Evolutionary conservation across 1,140 invertebrate genomes (phyloP), one percentile per base, ranked within the genome.

Genomic region (Pseudomyrmex gracilis): DNA sequence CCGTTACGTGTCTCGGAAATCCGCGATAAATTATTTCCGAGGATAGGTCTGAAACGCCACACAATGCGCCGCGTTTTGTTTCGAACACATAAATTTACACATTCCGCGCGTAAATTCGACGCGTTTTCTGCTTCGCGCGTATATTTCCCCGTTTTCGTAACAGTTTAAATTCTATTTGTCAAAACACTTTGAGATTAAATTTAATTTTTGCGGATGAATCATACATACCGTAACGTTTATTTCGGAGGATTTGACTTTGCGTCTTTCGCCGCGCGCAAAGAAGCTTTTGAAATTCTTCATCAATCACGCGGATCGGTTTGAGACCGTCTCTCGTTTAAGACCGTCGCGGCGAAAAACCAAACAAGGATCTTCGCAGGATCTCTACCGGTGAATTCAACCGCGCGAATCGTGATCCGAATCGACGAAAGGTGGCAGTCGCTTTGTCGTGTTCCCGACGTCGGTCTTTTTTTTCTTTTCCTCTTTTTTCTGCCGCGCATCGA

Each of bases 351-450:
- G 43, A 60, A 34, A 34, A 70, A 71, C 55, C 43, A 80, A 71
- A 78, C 76, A 78, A 70, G 51, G 15, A 64, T 66, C 51, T 43
- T 74, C n/a, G 82, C 66, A n/a, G 4, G 51, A 20, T 60, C 22
- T 60, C 15, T 51, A 12, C 49, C 53, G 47, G 63, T 34, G 53
- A 73, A 85, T 85, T 77, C 22, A 58, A 58, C 53, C 64, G 45
- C 51, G 43, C 67, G 82, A 77, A 83, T 83, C 82, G 82, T 78
- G 82, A 77, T 82, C 49, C 68, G 77, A 85, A 61, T 82, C n/a
- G 78, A 63, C 78, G 70, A 83, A 22, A 83, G 70, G 58, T 73
- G 55, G 83, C 78, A 20, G 64, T 55, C 61, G 73, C 70, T 86
- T 82, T 85, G 68, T 80, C 74, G 63, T 45, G 20, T 7, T 58